Evolutionary conservation across 2,888 invertebrate species (phyloP).

Genomic region (Eupithecia abbreviata): DNA sequence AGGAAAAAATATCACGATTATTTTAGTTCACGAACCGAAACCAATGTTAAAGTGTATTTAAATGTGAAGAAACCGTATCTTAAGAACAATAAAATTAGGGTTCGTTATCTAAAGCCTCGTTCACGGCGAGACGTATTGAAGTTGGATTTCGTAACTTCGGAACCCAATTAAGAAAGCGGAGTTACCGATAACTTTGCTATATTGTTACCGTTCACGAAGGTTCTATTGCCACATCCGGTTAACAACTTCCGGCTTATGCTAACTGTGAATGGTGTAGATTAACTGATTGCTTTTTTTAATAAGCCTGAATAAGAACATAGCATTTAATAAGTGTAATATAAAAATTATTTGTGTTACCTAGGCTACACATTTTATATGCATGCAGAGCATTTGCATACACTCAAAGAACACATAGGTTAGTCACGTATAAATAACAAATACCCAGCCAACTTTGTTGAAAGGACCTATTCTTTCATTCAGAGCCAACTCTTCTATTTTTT

Average conservation of each 20-base stretch:
- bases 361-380: not conserved
- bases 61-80: not conserved
- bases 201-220: conserved; percentile 41
- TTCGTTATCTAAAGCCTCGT: conserved; percentile 21
- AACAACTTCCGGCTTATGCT: conserved; percentile 24
- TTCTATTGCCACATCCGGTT: conserved; percentile 34
- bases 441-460: not conserved
- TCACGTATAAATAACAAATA: not conserved
- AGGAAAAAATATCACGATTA: not conserved
- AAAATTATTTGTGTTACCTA: not conserved
- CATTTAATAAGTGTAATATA: not conserved
- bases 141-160: conserved; percentile 43
- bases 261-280: conserved; percentile 25
- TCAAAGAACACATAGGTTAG: not conserved
- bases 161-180: conserved; percentile 45
- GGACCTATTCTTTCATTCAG: not conserved
- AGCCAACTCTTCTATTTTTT: not conserved
- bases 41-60: not conserved
- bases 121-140: conserved; percentile 38
- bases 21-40: not conserved
- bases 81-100: conserved; percentile 14
- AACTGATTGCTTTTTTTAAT: not conserved
- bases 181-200: conserved; percentile 36
- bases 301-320: not conserved
- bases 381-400: not conserved